Base-by-base conservation (phyloP, 2,113 vertebrate genomes). In the Hippocampus comes region DNA sequence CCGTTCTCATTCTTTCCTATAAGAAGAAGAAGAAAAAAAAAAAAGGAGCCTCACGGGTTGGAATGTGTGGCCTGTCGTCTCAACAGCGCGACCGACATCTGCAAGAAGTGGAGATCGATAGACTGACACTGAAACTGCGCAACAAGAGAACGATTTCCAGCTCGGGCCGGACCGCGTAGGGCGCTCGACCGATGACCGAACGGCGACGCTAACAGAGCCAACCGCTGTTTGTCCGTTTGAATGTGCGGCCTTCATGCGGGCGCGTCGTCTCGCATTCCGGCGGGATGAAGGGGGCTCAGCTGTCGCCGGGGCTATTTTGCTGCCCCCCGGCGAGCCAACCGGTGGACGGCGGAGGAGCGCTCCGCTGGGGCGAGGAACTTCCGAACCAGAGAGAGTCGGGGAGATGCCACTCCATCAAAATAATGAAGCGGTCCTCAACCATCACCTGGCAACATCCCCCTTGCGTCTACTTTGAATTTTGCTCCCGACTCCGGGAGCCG, bases 291-390 rank as follows among this genome's bases (percentile, higher is more conserved):
- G 73, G 14, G 82, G 66, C 81, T 91, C 87, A 91, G 89, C 89
- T 92, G 90, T 88, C 78, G 78, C 73, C 76, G 14, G 72, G 76
- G 83, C 84, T 91, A 87, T 89, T 89, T 90, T 84, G 71, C 83
- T 70, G 83, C 48, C 49, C 15, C 10, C 10, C 64, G 21, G 75
- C 86, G 85, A 87, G 86, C 86, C 86, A 34, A 77, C 76, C 76
- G 71, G 63, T 53, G 66, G 80, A 90, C 89, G 81, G 82, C 59
- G 69, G 38, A 76, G 88, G 85, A 90, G 91, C 90, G 89, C 73
- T 84, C 72, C 77, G 27, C 72, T 61, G 79, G 82, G 82, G 30
- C 48, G 63, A 61, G 82, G 69, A 79, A 77, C 71, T 76, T 75
- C 66, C 56, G 17, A 75, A 71, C 81, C 61, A 82, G 60, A 72